These are phyloP conservation scores for Colius striatus DNA, from an alignment of 2,113 vertebrate species.

Conservation along the genomic window DNA sequence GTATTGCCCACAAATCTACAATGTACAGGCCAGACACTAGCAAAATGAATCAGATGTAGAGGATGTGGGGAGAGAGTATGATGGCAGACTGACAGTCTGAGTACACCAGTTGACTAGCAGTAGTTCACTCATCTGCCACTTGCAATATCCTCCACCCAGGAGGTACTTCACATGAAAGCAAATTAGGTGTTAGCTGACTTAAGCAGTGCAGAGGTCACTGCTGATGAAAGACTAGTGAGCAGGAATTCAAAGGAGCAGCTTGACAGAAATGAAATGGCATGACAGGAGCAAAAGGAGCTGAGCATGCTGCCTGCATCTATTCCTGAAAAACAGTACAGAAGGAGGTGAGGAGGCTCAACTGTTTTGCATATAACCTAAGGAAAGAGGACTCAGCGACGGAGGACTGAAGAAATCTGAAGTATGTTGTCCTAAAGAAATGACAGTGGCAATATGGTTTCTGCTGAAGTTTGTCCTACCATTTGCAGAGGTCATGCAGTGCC, in stretches of 20 bases:
- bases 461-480: neutral
- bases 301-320: neutral
- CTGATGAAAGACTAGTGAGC: constrained; percentile 45
- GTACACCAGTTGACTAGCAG: neutral
- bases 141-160: neutral
- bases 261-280: constrained; percentile 35
- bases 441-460: neutral
- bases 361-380: constrained; percentile 52
- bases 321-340: neutral
- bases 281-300: neutral
- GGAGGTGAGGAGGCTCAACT: constrained; percentile 31
- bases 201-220: constrained; percentile 47
- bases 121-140: constrained; percentile 14
- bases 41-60: neutral
- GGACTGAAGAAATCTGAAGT: neutral
- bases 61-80: neutral
- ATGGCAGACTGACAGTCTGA: constrained; percentile 20
- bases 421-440: neutral
- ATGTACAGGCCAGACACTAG: neutral
- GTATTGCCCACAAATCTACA: fast-evolving
- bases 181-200: constrained; percentile 59
- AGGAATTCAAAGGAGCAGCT: constrained; percentile 47
- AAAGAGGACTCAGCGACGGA: neutral
- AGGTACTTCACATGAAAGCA: constrained; percentile 55
- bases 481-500: neutral